Evolutionary conservation across 1,140 invertebrate genomes (phyloP).

Genomic region (Heterodera carotae): DNA sequence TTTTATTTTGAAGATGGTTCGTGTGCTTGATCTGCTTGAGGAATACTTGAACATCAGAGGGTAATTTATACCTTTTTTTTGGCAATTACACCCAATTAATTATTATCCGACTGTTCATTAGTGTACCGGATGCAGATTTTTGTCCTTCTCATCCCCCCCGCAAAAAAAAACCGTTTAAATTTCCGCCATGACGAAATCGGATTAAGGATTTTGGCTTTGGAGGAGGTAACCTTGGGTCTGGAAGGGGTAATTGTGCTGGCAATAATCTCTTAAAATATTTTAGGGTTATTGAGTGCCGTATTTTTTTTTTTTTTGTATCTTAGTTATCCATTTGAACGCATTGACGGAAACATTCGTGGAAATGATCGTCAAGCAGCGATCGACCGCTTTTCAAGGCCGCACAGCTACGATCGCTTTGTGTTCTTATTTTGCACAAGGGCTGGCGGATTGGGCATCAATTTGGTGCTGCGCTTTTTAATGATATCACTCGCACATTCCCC

Average conservation of each 20-base stretch:
- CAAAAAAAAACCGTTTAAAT: too few relatives aligned
- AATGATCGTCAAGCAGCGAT: slow-evolving; percentile 97
- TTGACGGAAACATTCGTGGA: slow-evolving; percentile 95
- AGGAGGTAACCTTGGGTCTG: too few relatives aligned
- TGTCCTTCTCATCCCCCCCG: too few relatives aligned
- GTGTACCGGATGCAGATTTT: too few relatives aligned
- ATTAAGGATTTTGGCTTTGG: too few relatives aligned
- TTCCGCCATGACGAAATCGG: too few relatives aligned
- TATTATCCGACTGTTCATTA: too few relatives aligned
- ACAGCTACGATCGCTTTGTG: slow-evolving; percentile 76
- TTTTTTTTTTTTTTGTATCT: slow-evolving; percentile 24
- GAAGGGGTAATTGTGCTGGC: too few relatives aligned
- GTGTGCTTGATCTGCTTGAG: slow-evolving; percentile 95
- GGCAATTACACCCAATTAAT: neutral
- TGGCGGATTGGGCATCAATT: slow-evolving; percentile 94
- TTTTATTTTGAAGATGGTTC: slow-evolving; percentile 86
- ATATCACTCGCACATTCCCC: too few relatives aligned
- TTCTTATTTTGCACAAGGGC: slow-evolving; percentile 97
- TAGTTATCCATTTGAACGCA: slow-evolving; percentile 91
- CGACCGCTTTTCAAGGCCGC: slow-evolving; percentile 89
- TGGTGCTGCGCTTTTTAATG: too few relatives aligned
- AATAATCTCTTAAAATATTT: too few relatives aligned
- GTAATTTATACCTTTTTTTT: neutral
- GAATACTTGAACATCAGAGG: slow-evolving; percentile 76
- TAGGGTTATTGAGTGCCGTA: too few relatives aligned